Evolutionary conservation across 2,797 vertebrate genomes (phyloP), one percentile per base, ranked within the genome.

Genomic region (Halcyon leucocephala): DNA sequence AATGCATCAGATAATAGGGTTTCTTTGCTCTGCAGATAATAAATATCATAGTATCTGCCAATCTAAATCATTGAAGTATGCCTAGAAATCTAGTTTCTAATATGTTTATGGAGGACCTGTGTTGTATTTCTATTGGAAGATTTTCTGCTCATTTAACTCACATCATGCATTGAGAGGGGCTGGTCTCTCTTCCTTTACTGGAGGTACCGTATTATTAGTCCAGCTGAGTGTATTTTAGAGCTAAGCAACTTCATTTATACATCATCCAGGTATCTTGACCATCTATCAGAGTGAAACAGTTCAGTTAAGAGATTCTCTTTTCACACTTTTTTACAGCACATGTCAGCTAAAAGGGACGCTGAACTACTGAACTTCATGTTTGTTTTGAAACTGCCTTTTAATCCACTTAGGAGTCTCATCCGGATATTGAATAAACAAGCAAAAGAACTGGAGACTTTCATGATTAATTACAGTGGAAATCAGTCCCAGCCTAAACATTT

Each of bases 381-480:
- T 51, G 87, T 96, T 97, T 96, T 97, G 84, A 92, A 95, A 94
- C 37, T 49, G 73, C 29, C 42, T 89, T 95, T 94, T 88, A 67
- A 77, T 57, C 86, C 78, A 90, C n/a, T 95, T 91, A 82, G 87
- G 82, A 76, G 46, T 82, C 82, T 85, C 70, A 64, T 90, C 46
- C 77, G 95, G 86, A 93, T 82, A 65, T 51, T 79, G 71, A 97
- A 86, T 73, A 95, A 96, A 94, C 58, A 95, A 95, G 93, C 52
- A 84, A 39, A 82, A 88, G 80, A 96, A 60, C 77, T 94, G 49
- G 80, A 78, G 76, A 94, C 87, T 94, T 86, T 93, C 71, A 65
- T 62, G 77, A 87, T 71, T 95, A 92, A 93, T 97, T 94, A 90
- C 87, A 91, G 85, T 9, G 54, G 83, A 95, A 97, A 95, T 89